Evolutionary conservation across 2,888 invertebrate genomes (phyloP), one percentile per base, ranked within the genome.

Genomic region (Drosophila rellima): DNA sequence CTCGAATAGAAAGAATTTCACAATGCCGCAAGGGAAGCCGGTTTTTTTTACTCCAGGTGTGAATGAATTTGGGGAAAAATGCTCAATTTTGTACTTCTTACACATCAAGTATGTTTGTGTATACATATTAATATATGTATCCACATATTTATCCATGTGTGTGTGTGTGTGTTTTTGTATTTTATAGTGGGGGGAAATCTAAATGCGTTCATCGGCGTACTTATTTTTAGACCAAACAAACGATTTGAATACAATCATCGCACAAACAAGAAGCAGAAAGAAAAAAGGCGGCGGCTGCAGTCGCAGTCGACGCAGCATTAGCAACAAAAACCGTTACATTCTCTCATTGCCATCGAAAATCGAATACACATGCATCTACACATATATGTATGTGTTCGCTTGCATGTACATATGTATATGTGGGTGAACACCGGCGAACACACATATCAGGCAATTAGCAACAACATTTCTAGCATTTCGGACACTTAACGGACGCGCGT

Each of bases 221-320:
- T 70, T 87, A 89, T 83, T 80, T 89, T 78, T 87, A 81, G 89
- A 67, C 75, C 85, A 88, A 88, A 88, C 86, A 86, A 86, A 84
- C 70, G 74, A 82, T 85, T 86, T 77, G 61, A 62, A 74, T 82
- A 84, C 78, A 86, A 82, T 71, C 70, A 78, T 82, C 67, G 50
- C 29, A 35, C 18, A 64, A 47, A 17, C 3, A 55, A 70, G 62
- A 45, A 68, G 66, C 40, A 70, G 77, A 57, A 29, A 45, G 10
- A 15, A 20, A n/a, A n/a, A 35, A 35, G 35, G 35, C 35, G 35
- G 48, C 55, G 47, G 23, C 61, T 33, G 54, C 54, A 42, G 54
- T 55, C 17, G 70, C 70, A 20, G 20, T 26, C 26, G 23, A 23
- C 20, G 47, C 67, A 40, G 57, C 39, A 50, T 26, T 26, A 68